A percentile compares a stretch with the other conserved stretches of the same genome.
Conservation (phyloP, 2,113 vertebrate species). For the Morphnarchus princeps region DNA sequence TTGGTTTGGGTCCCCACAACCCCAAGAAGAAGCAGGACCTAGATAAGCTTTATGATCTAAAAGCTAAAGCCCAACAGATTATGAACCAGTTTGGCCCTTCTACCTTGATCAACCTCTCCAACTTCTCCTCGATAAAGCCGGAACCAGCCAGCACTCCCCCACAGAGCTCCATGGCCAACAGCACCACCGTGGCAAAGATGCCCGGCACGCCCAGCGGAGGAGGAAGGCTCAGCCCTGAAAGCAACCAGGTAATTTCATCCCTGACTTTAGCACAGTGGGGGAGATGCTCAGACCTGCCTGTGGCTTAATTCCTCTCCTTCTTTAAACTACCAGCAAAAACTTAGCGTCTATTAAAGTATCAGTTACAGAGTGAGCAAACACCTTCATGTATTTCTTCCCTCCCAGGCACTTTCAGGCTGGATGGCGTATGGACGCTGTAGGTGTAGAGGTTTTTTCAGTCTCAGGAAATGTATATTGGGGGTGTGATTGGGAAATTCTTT, state of each 20-base stretch:
- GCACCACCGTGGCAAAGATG: conserved; percentile 78
- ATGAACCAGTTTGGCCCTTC: conserved; percentile 86
- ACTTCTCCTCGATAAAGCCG: conserved; percentile 79
- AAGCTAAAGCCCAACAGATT: conserved; percentile 81
- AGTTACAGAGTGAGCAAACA: neutral
- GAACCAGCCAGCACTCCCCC: conserved; percentile 76
- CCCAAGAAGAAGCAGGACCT: conserved; percentile 76
- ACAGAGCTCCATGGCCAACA: conserved; percentile 91
- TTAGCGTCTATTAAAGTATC: neutral
- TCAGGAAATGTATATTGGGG: neutral
- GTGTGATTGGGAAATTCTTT: neutral
- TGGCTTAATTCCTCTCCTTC: neutral
- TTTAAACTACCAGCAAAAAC: neutral
- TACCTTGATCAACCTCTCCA: conserved; percentile 82
- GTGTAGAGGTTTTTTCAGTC: neutral
- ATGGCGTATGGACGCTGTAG: neutral
- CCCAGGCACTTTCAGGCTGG: neutral
- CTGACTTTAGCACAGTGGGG: fast-evolving
- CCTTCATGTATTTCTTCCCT: neutral
- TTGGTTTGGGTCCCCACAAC: conserved; percentile 74
- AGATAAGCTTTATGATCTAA: conserved; percentile 76
- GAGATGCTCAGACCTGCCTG: neutral
- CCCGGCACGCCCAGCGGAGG: conserved; percentile 76
- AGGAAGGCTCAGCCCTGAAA: conserved; percentile 90
- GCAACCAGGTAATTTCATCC: conserved; percentile 83